These are phyloP conservation scores for Epicauta chinensis DNA, from an alignment of 1,140 invertebrate genomes.

Conservation along the genomic window DNA sequence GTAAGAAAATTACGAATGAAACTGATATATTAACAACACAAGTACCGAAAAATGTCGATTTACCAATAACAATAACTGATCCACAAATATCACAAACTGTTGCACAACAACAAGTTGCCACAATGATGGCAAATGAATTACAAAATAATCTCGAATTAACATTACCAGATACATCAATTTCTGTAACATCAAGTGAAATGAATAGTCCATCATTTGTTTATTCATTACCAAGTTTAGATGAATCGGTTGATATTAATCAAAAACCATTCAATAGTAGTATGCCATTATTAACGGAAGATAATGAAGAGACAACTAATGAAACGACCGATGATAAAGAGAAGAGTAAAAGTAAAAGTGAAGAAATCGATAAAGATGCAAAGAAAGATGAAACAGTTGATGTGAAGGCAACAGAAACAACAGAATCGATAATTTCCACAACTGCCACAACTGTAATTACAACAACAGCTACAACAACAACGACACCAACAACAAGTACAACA, in stretches of 20 bases:
- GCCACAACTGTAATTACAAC: neutral
- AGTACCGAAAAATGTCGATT: constrained; percentile 46
- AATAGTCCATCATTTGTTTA: constrained; percentile 37
- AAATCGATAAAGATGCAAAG: neutral
- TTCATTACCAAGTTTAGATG: constrained; percentile 36
- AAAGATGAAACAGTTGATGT: neutral
- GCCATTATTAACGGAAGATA: constrained; percentile 35
- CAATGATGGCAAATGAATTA: constrained; percentile 42
- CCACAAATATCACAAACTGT: constrained; percentile 51
- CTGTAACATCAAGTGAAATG: constrained; percentile 40
- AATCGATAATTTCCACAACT: neutral
- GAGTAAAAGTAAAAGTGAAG: neutral
- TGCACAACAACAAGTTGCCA: constrained; percentile 29
- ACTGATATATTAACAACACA: constrained; percentile 42
- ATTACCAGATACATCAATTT: constrained; percentile 61
- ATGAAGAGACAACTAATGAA: constrained; percentile 12
- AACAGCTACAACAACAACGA: neutral
- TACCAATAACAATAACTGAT: constrained; percentile 50
- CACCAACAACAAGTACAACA: neutral
- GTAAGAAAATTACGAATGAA: constrained; percentile 40
- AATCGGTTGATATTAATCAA: constrained; percentile 30
- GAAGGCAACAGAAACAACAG: neutral
- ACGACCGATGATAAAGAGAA: neutral
- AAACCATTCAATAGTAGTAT: constrained; percentile 35
- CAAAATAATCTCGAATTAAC: constrained; percentile 60